Evolutionary conservation across 2,113 vertebrate species (phyloP), one percentile per base, ranked within the genome.

Genomic region (Syrmaticus mikado): DNA sequence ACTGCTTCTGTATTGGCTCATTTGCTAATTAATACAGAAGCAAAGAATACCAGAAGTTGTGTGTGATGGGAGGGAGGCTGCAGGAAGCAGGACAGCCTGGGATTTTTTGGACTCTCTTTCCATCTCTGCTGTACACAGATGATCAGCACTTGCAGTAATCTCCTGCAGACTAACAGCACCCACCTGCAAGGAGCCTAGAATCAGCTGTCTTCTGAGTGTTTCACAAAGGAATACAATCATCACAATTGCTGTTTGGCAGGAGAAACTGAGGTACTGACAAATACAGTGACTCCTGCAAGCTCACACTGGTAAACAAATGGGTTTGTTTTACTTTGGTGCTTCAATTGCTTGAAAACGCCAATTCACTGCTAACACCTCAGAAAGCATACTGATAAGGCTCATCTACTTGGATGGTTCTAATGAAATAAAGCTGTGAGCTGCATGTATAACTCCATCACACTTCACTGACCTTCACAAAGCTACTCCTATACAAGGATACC

Each of bases 11-110:
- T 82, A 82, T 81, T 92, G 79, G 70, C 73, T 96, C 58, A 64
- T 95, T 97, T 95, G 65, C 87, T 97, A 97, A 96, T 95, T 96
- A 97, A 94, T 95, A 95, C 93, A 93, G 94, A 67, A 85, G 72
- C 84, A 91, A 94, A 46, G 22, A 67, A 52, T 77, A 85, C 43
- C 18, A 4, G 52, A 95, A 92, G 52, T 38, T 83, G 30, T 62
- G 76, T 65, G 1, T 19, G 60, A 58, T 55, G 34, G 18, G 76
- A 93, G 64, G 36, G 41, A 83, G 32, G 62, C 11, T 71, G 25
- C 25, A 0, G 2, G 10, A 30, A 72, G 19, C 0, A 2, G 25
- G 25, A 70, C 32, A 60, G 72, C 7, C 30, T 72, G 53, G 19
- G n/a, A 70, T 79, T 68, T 77, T 52, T 64, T 70, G 36, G 34